A percentile compares a stretch with the other conserved stretches of the same genome.
Conservation (phyloP, 1,140 invertebrate genomes). For the Aphaenogaster ashmeadi region DNA sequence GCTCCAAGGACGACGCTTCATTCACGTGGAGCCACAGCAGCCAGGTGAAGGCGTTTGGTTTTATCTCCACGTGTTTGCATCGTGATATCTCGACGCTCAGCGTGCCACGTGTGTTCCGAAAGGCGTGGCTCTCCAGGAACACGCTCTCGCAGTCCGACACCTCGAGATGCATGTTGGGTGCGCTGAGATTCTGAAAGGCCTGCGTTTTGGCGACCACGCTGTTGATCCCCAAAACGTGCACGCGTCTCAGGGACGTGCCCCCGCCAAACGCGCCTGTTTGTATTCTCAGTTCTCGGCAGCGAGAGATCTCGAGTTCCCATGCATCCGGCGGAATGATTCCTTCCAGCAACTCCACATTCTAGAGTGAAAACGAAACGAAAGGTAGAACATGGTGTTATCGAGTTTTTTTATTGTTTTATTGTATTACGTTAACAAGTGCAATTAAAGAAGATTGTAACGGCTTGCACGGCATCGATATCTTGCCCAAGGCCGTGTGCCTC, state of each 20-base stretch:
- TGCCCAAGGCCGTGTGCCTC: constrained; percentile 39
- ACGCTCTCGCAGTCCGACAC: constrained; percentile 87
- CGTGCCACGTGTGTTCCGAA: constrained; percentile 88
- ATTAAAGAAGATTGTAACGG: constrained; percentile 5
- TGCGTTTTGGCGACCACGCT: constrained; percentile 87
- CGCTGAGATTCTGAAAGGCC: constrained; percentile 88
- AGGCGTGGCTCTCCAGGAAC: constrained; percentile 87
- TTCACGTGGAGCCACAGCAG: constrained; percentile 88
- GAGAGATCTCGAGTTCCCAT: constrained; percentile 88
- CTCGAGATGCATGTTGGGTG: constrained; percentile 87
- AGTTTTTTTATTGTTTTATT: background rate
- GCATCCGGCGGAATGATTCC: constrained; percentile 87
- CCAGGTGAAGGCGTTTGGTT: constrained; percentile 90
- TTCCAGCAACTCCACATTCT: constrained; percentile 87
- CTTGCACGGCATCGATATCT: background rate
- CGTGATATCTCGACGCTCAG: constrained; percentile 88
- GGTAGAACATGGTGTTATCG: constrained; percentile 53
- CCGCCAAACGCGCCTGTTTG: constrained; percentile 86
- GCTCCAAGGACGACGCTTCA: constrained; percentile 87
- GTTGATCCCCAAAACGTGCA: constrained; percentile 86
- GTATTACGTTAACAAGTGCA: background rate
- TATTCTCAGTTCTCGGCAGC: constrained; percentile 88
- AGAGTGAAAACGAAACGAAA: constrained; percentile 65
- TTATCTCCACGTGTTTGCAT: constrained; percentile 88
- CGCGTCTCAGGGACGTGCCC: constrained; percentile 84